These are phyloP conservation scores for Aplodontia rufa DNA, from an alignment of 2,113 vertebrate species.

Conservation along the genomic window DNA sequence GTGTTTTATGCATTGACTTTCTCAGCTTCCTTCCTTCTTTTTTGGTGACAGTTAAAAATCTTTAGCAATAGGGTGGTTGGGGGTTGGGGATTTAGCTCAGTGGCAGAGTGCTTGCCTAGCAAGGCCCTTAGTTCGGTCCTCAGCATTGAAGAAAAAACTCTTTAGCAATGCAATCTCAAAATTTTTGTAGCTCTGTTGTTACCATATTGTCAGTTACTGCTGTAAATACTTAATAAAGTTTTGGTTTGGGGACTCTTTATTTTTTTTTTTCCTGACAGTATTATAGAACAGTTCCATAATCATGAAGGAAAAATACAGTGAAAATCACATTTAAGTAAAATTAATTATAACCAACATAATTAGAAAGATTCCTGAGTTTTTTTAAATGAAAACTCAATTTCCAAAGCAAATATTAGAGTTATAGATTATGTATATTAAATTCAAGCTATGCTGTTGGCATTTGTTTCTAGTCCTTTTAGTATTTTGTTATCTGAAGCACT, in stretches of 20 bases:
- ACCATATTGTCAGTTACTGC: neutral
- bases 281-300: constrained; percentile 16
- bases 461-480: constrained; percentile 6
- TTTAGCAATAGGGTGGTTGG: too few relatives aligned
- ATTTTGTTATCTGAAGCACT: neutral
- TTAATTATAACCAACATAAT: constrained; percentile 9
- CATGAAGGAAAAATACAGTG: neutral
- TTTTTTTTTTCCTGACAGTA: neutral
- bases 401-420: constrained; percentile 34
- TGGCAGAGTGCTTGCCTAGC: too few relatives aligned
- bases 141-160: too few relatives aligned
- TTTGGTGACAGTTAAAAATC: constrained; percentile 5
- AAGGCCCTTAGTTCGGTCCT: too few relatives aligned
- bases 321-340: constrained; percentile 55
- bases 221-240: neutral
- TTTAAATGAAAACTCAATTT: constrained; percentile 47
- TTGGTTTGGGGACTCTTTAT: neutral
- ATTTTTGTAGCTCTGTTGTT: constrained; percentile 6
- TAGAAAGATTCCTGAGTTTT: neutral
- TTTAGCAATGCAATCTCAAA: neutral
- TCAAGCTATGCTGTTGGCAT: neutral
- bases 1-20: neutral
- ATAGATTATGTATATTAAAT: constrained; percentile 37
- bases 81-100: too few relatives aligned
- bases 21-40: neutral